phyloP scores from a whole-genome alignment of 53 echinoderm and acorn worm genomes.

The Temnopleurus reevesii region DNA sequence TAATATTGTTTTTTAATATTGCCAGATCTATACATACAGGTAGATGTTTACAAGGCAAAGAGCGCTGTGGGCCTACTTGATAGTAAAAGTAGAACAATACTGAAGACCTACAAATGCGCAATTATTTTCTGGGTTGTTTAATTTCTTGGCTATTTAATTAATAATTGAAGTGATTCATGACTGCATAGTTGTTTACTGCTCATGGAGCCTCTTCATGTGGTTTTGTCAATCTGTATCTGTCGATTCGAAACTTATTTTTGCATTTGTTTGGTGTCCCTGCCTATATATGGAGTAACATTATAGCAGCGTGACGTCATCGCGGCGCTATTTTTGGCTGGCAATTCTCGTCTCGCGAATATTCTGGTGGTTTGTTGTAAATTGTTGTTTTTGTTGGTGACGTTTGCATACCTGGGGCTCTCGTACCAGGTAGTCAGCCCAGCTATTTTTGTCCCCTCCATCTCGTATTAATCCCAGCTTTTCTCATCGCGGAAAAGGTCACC shows the following conservation, averaged over 20 bases:
- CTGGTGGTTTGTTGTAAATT: constrained; percentile 28
- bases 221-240: background rate
- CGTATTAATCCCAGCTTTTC: constrained; percentile 44
- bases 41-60: background rate
- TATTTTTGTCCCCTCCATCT: constrained; percentile 35
- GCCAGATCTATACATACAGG: too few species aligned
- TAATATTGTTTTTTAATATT: too few species aligned
- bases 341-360: background rate
- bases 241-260: constrained; percentile 8
- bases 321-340: background rate
- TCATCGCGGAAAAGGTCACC: constrained; percentile 31
- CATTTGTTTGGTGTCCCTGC: background rate
- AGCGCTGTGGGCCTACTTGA: background rate
- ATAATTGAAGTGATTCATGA: background rate
- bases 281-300: constrained; percentile 35
- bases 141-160: background rate
- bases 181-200: background rate
- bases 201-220: background rate
- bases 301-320: constrained; percentile 11
- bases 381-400: constrained; percentile 48
- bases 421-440: constrained; percentile 35
- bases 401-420: constrained; percentile 27
- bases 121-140: background rate
- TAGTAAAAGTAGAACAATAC: too few species aligned
- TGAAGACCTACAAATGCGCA: background rate